phyloP scores from a whole-genome alignment of 2,113 vertebrate genomes.

The Parus major region DNA sequence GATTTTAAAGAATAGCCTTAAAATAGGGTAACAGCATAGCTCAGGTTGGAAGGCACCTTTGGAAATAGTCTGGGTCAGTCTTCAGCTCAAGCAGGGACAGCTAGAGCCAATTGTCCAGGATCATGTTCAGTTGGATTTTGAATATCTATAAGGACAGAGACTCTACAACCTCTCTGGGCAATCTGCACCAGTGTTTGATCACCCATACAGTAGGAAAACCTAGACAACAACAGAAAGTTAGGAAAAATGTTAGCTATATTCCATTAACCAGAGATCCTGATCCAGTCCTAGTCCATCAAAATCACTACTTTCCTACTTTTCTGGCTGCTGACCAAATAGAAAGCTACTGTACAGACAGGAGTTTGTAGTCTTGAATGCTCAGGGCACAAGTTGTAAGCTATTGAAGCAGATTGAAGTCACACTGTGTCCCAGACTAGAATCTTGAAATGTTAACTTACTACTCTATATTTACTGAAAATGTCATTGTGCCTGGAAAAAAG shows the following conservation, averaged over 20 bases:
- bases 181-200: neutral
- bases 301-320: neutral
- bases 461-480: neutral
- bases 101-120: neutral
- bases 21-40: neutral
- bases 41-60: neutral
- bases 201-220: neutral
- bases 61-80: neutral
- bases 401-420: neutral
- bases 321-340: neutral
- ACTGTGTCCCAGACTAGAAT: neutral
- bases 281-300: neutral
- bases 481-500: neutral
- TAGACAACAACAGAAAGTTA: neutral
- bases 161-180: neutral
- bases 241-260: neutral
- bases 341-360: neutral
- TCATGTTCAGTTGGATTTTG: neutral
- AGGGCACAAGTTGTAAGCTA: neutral
- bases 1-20: neutral
- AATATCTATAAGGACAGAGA: neutral
- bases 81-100: neutral
- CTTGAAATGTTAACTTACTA: neutral
- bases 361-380: neutral
- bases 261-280: neutral